Percentiles rank a stretch among this genome's conserved stretches.
Conservation (phyloP, 2,797 vertebrate genomes). For the Ceryle rudis region DNA sequence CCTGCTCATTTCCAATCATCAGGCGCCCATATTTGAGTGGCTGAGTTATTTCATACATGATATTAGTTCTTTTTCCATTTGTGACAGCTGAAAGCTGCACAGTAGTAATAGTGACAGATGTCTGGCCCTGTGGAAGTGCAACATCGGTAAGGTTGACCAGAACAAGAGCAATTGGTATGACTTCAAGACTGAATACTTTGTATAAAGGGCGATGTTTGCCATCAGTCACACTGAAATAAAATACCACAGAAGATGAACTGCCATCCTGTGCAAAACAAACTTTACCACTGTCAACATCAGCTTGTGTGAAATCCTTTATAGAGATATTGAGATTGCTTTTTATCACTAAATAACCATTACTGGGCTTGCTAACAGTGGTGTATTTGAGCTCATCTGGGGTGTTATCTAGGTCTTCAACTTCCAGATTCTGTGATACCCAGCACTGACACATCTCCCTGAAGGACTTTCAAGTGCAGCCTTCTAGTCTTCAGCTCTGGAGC, state of each 20-base stretch:
- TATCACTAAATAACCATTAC: constrained; percentile 88
- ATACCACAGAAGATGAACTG: constrained; percentile 85
- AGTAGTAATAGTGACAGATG: constrained; percentile 78
- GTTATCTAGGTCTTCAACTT: constrained; percentile 88
- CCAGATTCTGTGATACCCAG: constrained; percentile 84
- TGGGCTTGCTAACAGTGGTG: constrained; percentile 84
- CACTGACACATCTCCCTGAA: constrained; percentile 83
- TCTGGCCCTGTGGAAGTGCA: constrained; percentile 84
- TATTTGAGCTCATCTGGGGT: constrained; percentile 86
- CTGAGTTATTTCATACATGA: constrained; percentile 83
- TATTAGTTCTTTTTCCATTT: constrained; percentile 83
- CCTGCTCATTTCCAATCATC: constrained; percentile 75
- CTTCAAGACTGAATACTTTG: constrained; percentile 91
- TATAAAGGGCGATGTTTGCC: constrained; percentile 90
- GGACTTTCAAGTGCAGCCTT: constrained; percentile 81
- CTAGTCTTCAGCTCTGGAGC: constrained; percentile 90
- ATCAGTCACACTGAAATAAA: constrained; percentile 93
- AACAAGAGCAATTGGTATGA: constrained; percentile 82
- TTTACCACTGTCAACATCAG: constrained; percentile 83
- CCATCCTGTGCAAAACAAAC: constrained; percentile 91
- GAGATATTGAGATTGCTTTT: constrained; percentile 77
- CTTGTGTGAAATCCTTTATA: constrained; percentile 86
- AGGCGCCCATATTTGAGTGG: constrained; percentile 83
- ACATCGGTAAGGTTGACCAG: constrained; percentile 84
- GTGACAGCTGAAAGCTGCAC: constrained; percentile 85